Percentiles rank a stretch among this genome's conserved stretches.
Evolutionary conservation across 2,797 vertebrate species (phyloP).

Genomic region (Macrochelys suwanniensis): DNA sequence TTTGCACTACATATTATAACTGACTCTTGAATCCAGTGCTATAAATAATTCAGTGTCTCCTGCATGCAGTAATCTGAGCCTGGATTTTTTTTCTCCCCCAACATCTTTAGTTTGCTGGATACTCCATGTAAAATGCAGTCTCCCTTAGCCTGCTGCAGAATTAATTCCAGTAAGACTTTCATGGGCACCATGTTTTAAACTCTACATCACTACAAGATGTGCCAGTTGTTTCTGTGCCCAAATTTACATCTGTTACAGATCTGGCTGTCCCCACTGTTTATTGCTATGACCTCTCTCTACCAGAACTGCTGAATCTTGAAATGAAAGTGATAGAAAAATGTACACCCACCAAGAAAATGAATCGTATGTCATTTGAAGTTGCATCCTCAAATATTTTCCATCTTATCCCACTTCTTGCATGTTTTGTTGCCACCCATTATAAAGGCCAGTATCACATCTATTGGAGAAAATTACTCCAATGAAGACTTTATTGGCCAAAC

Average conservation of each 20-base stretch:
- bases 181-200: not conserved
- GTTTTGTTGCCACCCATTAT: accelerated
- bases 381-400: not conserved
- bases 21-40: not conserved
- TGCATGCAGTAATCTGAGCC: not conserved
- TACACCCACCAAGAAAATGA: constrained; percentile 28
- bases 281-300: constrained; percentile 19
- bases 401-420: not conserved
- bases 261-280: constrained; percentile 4
- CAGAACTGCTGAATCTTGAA: constrained; percentile 43
- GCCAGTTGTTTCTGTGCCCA: constrained; percentile 11
- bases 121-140: not conserved
- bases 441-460: not conserved
- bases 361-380: not conserved
- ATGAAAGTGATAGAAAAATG: constrained; percentile 28
- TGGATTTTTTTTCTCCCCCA: not conserved
- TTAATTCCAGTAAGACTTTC: not conserved
- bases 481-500: not conserved
- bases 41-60: not conserved
- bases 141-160: not conserved
- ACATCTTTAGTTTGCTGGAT: not conserved
- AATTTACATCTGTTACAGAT: constrained; percentile 14
- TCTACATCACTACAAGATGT: not conserved
- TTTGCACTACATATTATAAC: not conserved
- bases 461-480: accelerated